Evolutionary conservation across 2,113 vertebrate species (phyloP).

Genomic region (Diglossa brunneiventris): DNA sequence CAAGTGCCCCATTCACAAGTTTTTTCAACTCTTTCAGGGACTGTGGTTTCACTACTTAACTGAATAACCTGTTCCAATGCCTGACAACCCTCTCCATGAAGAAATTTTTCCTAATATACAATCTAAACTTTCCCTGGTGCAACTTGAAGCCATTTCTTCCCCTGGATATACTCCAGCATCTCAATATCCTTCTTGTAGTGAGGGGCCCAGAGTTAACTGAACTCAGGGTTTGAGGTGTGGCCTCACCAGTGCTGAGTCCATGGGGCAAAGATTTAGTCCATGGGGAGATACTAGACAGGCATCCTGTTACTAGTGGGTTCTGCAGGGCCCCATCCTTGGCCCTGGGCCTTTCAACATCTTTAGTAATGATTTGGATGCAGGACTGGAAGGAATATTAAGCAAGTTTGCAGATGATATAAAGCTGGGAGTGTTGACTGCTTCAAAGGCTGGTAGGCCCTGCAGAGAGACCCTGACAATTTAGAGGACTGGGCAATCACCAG

Average conservation of each 20-base stretch:
- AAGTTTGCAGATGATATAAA: not conserved
- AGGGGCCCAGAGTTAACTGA: not conserved
- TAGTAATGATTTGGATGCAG: not conserved
- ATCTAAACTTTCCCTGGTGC: not conserved
- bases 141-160: not conserved
- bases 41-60: not conserved
- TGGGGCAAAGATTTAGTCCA: not conserved
- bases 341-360: not conserved
- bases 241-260: not conserved
- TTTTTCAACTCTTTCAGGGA: not conserved
- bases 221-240: not conserved
- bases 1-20: not conserved
- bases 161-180: not conserved
- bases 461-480: not conserved
- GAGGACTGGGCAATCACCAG: not conserved
- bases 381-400: not conserved
- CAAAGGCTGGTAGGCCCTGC: not conserved
- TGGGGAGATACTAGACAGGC: too few relatives aligned
- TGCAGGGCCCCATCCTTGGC: not conserved
- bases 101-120: not conserved
- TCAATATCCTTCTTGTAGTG: not conserved
- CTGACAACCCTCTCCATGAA: not conserved
- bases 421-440: not conserved
- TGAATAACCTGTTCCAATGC: not conserved
- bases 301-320: too few relatives aligned